Conservation (phyloP, 2,797 vertebrate genomes). For the Ispidina picta region DNA sequence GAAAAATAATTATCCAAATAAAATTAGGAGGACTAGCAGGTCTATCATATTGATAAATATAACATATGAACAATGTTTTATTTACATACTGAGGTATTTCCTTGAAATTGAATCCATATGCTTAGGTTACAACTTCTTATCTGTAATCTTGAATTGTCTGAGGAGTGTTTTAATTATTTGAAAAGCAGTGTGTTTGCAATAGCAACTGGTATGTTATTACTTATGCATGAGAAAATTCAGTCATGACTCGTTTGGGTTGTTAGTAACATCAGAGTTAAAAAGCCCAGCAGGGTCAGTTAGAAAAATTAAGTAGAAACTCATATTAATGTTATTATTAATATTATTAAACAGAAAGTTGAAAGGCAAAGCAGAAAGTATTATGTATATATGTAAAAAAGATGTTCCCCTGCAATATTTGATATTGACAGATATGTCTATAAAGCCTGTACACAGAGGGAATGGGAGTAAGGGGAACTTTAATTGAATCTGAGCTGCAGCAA, state of each 20-base stretch:
- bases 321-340: background rate
- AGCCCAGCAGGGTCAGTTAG: background rate
- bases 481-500: conserved; percentile 9
- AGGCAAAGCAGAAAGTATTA: conserved; percentile 14
- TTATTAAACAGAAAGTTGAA: conserved; percentile 23
- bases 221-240: conserved; percentile 37
- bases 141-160: conserved; percentile 24
- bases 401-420: background rate
- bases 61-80: background rate
- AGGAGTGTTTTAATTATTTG: conserved; percentile 32
- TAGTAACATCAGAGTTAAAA: conserved; percentile 33
- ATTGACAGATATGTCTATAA: conserved; percentile 42
- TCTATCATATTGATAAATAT: conserved; percentile 8
- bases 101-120: background rate
- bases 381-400: conserved; percentile 24
- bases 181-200: background rate
- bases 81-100: background rate
- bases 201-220: background rate
- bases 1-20: background rate
- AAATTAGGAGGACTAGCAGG: background rate
- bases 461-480: background rate
- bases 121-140: background rate
- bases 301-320: background rate
- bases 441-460: background rate
- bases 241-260: conserved; percentile 20